Base-by-base conservation (phyloP, 2,888 invertebrate species). In the Euzophera pinguis region DNA sequence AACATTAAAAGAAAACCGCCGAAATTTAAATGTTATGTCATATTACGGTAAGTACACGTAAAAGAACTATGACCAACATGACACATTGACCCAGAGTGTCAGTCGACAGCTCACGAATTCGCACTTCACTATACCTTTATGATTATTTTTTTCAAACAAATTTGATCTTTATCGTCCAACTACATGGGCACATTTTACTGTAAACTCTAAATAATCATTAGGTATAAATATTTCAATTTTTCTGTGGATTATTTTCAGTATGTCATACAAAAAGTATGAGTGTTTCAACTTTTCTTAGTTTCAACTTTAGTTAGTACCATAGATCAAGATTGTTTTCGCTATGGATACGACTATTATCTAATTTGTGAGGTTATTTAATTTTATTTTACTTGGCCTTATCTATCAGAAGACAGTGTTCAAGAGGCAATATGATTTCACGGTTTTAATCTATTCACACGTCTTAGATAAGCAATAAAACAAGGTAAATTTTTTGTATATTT, bases 21-120 rank as follows among this genome's bases (percentile, higher is more conserved):
- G 32, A 10, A 47, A 35, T 27, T 38, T 49, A 32, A 6, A 39
- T 17, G 39, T 50, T 50, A 50, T 50, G 50, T 43, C 43, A 43
- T 43, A 42, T 51, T 16, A 50, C 43, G 29, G 34, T 34, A 50
- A 35, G 27, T 12, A 17, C 29, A 50, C 43, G 27, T 12, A 17
- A 14, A 17, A 22, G 39, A 34, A 43, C 22, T 34, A n/a, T 37
- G 42, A 43, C 51, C 43, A 37, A n/a, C 14, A 22, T 35, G 42
- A 34, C 50, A 42, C 7, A 37, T 35, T 50, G 43, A 51, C 43
- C 51, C 22, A 14, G 12, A 8, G 45, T 13, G 45, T 32, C 45
- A 45, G 29, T 45, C 14, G n/a, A 14, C 29, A 32, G 7, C 43
- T 45, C 43, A 45, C 43, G 43, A 45, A 45, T 45, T 45, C 32